Evolutionary conservation across 2,113 vertebrate species (phyloP).

Genomic region (Cygnus atratus): DNA sequence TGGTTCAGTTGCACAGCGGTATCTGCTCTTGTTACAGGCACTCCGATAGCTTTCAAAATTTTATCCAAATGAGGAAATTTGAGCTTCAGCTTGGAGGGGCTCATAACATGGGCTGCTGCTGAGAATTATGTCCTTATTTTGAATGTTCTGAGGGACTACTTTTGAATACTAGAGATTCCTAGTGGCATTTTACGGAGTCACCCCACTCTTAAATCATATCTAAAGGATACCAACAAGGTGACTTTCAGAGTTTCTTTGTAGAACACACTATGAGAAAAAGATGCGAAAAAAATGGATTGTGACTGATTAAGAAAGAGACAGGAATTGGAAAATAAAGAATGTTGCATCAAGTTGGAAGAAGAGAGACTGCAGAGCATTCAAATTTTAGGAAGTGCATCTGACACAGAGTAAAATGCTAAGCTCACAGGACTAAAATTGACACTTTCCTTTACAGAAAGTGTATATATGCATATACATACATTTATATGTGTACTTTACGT

Average conservation of each 20-base stretch:
- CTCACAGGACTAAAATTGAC: background rate
- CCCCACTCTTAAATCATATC: background rate
- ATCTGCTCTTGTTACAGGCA: background rate
- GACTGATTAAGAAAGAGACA: background rate
- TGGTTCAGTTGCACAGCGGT: background rate
- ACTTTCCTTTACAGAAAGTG: background rate
- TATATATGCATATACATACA: background rate
- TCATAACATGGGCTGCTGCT: background rate
- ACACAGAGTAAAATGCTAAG: background rate
- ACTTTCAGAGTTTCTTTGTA: background rate
- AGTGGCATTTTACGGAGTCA: background rate
- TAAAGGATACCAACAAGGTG: background rate
- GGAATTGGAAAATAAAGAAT: background rate
- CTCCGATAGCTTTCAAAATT: background rate
- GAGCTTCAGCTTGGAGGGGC: background rate
- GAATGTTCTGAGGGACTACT: background rate
- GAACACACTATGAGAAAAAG: background rate
- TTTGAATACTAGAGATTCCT: background rate
- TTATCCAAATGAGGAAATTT: background rate
- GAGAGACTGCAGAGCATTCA: background rate
- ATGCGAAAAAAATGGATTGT: background rate
- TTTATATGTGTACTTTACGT: accelerated
- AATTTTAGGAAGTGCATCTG: background rate
- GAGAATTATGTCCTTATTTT: background rate
- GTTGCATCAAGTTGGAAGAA: background rate